A percentile compares a stretch with the other conserved stretches of the same genome.
phyloP scores from a whole-genome alignment of 2,888 invertebrate genomes.

The Corbicula japonica region DNA sequence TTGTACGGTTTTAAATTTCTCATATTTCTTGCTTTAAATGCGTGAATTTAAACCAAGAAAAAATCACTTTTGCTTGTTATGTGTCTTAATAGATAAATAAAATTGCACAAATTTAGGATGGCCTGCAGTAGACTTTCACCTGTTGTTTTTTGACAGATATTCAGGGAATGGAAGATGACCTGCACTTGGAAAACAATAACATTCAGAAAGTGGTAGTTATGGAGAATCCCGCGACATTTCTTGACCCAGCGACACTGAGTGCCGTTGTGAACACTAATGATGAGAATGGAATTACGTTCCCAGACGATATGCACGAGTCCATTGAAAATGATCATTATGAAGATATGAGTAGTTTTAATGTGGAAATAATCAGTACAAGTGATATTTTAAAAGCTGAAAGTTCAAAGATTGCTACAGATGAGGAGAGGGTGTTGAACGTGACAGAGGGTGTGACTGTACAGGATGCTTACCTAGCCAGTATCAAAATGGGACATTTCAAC shows the following conservation, averaged over 20 bases:
- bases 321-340: constrained; percentile 29
- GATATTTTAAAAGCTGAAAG: constrained; percentile 10
- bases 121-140: too few species aligned
- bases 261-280: constrained; percentile 48
- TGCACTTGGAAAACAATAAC: constrained; percentile 49
- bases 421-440: constrained; percentile 59
- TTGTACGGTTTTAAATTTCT: too few species aligned
- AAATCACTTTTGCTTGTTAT: too few species aligned
- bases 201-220: constrained; percentile 56
- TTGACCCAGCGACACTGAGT: constrained; percentile 52
- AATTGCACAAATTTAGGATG: too few species aligned
- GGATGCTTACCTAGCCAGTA: constrained; percentile 64
- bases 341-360: constrained; percentile 16
- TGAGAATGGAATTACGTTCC: constrained; percentile 27
- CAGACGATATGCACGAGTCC: constrained; percentile 13
- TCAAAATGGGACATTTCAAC: constrained; percentile 65
- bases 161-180: constrained; percentile 1
- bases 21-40: too few species aligned
- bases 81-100: too few species aligned
- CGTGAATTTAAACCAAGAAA: too few species aligned
- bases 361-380: constrained; percentile 11
- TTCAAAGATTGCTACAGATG: constrained; percentile 35
- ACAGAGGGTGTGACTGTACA: constrained; percentile 61
- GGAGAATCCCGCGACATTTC: constrained; percentile 47
- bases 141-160: constrained; percentile 6